These are phyloP conservation scores for Hydraecia micacea DNA, from an alignment of 2,888 invertebrate genomes.

Conservation along the genomic window DNA sequence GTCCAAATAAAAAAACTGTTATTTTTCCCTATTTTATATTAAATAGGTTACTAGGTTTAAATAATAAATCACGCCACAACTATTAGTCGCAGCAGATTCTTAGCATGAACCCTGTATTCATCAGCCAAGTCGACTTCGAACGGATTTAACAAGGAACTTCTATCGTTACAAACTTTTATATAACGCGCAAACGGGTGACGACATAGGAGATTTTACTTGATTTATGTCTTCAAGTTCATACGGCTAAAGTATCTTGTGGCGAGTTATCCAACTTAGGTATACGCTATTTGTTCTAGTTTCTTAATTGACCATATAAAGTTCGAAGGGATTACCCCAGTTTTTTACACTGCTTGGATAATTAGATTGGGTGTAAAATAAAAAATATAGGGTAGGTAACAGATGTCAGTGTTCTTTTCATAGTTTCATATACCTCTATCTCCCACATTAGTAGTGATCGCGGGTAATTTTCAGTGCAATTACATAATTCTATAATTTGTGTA, in stretches of 20 bases:
- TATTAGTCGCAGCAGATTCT: constrained; percentile 26
- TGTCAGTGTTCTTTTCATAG: neutral
- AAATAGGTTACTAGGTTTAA: neutral
- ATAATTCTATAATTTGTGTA: neutral
- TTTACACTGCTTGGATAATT: neutral
- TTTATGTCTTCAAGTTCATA: constrained; percentile 70
- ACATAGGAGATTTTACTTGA: constrained; percentile 79
- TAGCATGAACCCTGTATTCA: constrained; percentile 71
- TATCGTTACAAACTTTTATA: constrained; percentile 84
- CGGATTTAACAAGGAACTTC: constrained; percentile 81
- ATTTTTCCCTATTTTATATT: neutral
- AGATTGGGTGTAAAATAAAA: neutral
- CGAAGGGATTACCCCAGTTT: constrained; percentile 8
- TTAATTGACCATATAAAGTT: constrained; percentile 37
- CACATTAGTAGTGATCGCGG: neutral
- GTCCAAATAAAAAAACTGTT: neutral
- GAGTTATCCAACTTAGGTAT: constrained; percentile 19
- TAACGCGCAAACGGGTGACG: constrained; percentile 77
- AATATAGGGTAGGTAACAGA: neutral
- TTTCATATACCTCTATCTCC: neutral
- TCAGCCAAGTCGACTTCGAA: constrained; percentile 73
- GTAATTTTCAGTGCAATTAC: neutral
- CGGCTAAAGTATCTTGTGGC: constrained; percentile 59
- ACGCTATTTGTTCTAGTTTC: constrained; percentile 36
- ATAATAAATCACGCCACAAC: neutral